phyloP scores from a whole-genome alignment of 2,113 vertebrate genomes.

The Baryphthengus martii region DNA sequence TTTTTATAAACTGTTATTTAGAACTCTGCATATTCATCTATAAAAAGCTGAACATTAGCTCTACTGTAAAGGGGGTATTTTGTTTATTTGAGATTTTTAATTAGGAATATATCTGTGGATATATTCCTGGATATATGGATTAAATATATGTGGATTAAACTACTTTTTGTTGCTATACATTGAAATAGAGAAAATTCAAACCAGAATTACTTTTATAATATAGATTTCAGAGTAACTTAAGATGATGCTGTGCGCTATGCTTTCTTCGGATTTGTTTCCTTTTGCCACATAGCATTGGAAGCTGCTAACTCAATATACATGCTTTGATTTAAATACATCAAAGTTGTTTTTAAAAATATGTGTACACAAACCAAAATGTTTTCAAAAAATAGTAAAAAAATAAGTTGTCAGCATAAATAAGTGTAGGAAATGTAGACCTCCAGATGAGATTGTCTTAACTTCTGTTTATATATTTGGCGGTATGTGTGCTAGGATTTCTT shows the following conservation, averaged over 20 bases:
- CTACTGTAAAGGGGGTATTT: background rate
- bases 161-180: background rate
- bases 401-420: background rate
- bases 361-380: background rate
- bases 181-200: background rate
- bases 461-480: slow-evolving; percentile 23
- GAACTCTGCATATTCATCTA: background rate
- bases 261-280: background rate
- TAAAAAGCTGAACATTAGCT: background rate
- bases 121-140: no score
- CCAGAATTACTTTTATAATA: background rate
- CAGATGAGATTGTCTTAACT: background rate
- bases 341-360: background rate
- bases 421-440: background rate
- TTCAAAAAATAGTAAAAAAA: background rate
- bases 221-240: background rate
- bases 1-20: background rate
- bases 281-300: background rate
- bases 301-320: background rate
- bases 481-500: slow-evolving; percentile 5
- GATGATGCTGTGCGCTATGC: background rate
- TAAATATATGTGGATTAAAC: background rate
- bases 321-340: background rate
- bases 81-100: background rate
- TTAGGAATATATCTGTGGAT: background rate